A percentile compares a stretch with the other conserved stretches of the same genome.
phyloP scores from a whole-genome alignment of 2,888 invertebrate genomes.

The Taenaris catops region DNA sequence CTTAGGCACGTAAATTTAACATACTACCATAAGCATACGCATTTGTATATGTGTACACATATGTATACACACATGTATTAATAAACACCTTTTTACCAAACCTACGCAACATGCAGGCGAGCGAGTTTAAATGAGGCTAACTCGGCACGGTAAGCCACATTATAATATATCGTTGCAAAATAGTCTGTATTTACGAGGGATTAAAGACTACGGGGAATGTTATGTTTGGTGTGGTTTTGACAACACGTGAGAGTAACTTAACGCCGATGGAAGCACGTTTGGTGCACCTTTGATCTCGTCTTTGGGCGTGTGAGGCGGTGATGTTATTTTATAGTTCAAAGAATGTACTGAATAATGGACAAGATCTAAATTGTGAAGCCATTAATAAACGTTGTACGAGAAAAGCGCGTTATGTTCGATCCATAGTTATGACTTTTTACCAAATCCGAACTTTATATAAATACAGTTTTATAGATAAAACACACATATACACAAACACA shows the following conservation, averaged over 20 bases:
- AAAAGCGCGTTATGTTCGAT: too few species aligned
- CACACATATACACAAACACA: too few species aligned
- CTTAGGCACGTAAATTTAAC: too few species aligned
- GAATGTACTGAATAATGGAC: slow-evolving; percentile 20
- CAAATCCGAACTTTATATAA: too few species aligned
- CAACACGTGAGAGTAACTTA: slow-evolving; percentile 23
- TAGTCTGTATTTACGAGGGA: slow-evolving; percentile 1
- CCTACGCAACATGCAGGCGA: slow-evolving; percentile 21
- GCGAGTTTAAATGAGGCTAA: slow-evolving; percentile 23
- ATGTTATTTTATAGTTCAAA: slow-evolving; percentile 30
- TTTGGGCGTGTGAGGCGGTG: slow-evolving; percentile 24
- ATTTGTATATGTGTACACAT: too few species aligned
- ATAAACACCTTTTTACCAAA: slow-evolving; percentile 22
- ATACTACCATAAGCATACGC: too few species aligned
- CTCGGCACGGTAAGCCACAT: slow-evolving; percentile 15
- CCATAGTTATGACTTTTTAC: too few species aligned
- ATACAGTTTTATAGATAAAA: too few species aligned
- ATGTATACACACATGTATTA: slow-evolving; percentile 3
- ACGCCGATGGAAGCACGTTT: slow-evolving; percentile 29
- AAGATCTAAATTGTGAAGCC: slow-evolving; percentile 1
- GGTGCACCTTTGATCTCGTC: slow-evolving; percentile 36
- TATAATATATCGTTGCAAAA: slow-evolving; percentile 1
- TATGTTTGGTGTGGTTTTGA: not conserved
- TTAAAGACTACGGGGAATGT: slow-evolving; percentile 4
- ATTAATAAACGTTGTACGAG: not conserved